These are phyloP conservation scores for Todiramphus chloris DNA, from an alignment of 2,113 vertebrate species.

Conservation along the genomic window DNA sequence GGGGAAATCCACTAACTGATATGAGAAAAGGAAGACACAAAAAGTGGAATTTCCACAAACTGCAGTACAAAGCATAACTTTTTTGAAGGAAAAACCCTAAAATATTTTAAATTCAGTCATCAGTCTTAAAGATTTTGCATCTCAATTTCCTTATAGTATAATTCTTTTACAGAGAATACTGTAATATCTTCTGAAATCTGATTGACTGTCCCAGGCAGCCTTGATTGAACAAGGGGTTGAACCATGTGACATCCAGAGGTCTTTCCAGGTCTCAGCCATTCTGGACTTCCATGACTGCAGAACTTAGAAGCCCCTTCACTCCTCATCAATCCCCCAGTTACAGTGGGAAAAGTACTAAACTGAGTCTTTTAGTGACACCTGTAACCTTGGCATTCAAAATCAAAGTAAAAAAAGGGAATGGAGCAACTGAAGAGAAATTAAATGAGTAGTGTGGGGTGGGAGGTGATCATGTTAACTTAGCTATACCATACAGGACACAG, in stretches of 20 bases:
- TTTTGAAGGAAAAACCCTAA: not conserved
- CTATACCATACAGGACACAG: not conserved
- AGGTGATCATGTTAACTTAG: not conserved
- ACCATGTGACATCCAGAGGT: not conserved
- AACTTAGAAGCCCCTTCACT: not conserved
- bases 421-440: not conserved
- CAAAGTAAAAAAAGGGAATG: not conserved
- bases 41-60: conserved; percentile 4
- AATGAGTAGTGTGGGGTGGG: not conserved
- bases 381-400: not conserved
- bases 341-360: not conserved
- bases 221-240: not conserved
- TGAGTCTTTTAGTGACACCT: not conserved
- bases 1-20: conserved; percentile 6
- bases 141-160: not conserved
- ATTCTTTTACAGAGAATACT: not conserved
- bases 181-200: not conserved
- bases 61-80: not conserved
- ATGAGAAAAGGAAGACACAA: conserved; percentile 18
- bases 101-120: not conserved
- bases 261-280: not conserved
- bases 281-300: not conserved
- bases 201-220: not conserved
- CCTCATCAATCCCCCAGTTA: not conserved
- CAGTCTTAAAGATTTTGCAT: not conserved